Conservation (phyloP, 2,113 vertebrate genomes). For the Ctenodactylus gundi region DNA sequence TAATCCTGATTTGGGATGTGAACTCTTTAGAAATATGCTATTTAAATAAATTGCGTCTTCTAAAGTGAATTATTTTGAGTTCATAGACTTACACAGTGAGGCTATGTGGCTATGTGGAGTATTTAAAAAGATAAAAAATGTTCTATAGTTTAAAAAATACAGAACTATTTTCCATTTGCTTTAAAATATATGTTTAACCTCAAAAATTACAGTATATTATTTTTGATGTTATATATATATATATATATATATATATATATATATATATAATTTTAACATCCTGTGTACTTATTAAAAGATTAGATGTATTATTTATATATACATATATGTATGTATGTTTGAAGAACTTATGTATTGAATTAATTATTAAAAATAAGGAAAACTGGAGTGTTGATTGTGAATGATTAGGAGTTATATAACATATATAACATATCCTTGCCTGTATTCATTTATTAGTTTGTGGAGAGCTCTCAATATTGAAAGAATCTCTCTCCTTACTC, state of each 20-base stretch:
- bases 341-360: not conserved
- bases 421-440: slow-evolving; percentile 16
- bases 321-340: not conserved
- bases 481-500: slow-evolving; percentile 65
- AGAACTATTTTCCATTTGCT: not conserved
- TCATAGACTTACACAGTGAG: slow-evolving; percentile 32
- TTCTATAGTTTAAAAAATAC: slow-evolving; percentile 44
- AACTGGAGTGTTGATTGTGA: slow-evolving; percentile 44
- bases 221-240: not conserved
- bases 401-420: slow-evolving; percentile 30
- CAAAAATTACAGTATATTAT: not conserved
- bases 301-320: not conserved
- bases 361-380: not conserved
- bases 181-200: slow-evolving; percentile 1
- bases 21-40: not conserved
- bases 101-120: not conserved
- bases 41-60: slow-evolving; percentile 30
- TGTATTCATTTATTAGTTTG: slow-evolving; percentile 66
- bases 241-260: not conserved
- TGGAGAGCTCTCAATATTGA: slow-evolving; percentile 53
- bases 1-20: not conserved
- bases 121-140: not conserved
- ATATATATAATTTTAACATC: too few species aligned
- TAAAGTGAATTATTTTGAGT: slow-evolving; percentile 21
- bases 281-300: too few species aligned